Base-by-base conservation (phyloP, 2,888 invertebrate species). In the Peribatodes rhomboidaria region DNA sequence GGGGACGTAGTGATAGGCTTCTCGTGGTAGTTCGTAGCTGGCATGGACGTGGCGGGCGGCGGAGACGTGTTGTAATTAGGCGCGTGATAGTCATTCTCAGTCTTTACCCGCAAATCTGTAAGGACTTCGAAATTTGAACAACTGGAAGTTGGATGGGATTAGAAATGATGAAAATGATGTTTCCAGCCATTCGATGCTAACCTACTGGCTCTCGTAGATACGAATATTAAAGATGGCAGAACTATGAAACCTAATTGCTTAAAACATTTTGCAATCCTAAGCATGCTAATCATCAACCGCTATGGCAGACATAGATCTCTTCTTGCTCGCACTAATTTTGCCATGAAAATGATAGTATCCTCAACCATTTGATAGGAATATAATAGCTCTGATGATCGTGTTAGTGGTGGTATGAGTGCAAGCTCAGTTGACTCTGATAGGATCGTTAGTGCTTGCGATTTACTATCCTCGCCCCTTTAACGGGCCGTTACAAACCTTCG, bases 21-120 rank as follows among this genome's bases (percentile, higher is more conserved):
- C 68, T 92, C 92, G 80, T 90, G 91, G 79, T 86, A 92, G 77
- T 89, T 91, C 54, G 87, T 85, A 10, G 89, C 85, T 42, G 92
- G 91, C 61, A 90, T 85, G 13, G 94, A 92, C 46, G 94, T 91
- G 57, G 94, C 94, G 65, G 94, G 94, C 67, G 94, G 95, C 58
- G 95, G 94, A 37, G 95, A 94, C 77, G 94, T 90, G 86, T 94
- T 87, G 93, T 94, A 89, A 84, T 94, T 87, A 70, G 93, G 86
- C 73, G 92, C 86, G 77, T 94, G 90, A 72, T 88, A 94, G 67
- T 94, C 93, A 74, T 85, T 94, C 85, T 96, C 96, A 87, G 94
- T 95, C 85, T 97, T 97, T 80, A 97, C 96, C 82, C 97, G 95
- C 89, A 97, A 94, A 94, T 97, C 97, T 96, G 94, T 72, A 90